phyloP scores from a whole-genome alignment of 2,113 vertebrate genomes.

The Gadus macrocephalus region DNA sequence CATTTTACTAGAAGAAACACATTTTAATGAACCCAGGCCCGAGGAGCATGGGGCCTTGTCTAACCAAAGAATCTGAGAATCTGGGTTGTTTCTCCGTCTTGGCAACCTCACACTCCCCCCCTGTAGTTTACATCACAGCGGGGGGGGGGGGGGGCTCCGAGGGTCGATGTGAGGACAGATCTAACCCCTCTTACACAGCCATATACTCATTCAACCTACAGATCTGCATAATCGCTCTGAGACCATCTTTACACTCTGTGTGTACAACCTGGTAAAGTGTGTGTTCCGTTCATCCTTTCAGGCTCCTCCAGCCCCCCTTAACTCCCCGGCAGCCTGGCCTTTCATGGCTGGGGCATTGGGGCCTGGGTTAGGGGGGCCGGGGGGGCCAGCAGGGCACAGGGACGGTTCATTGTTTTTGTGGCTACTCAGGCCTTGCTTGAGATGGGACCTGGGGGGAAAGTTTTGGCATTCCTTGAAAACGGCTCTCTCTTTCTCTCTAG shows the following conservation, averaged over 20 bases:
- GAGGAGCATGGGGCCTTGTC: too few relatives aligned
- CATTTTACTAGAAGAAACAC: too few relatives aligned
- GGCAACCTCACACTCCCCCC: slow-evolving; percentile 41
- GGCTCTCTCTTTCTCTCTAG: slow-evolving; percentile 17
- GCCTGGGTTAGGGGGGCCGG: slow-evolving; percentile 24
- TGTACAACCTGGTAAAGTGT: neutral
- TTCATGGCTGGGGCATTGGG: slow-evolving; percentile 25
- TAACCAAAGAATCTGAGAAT: too few relatives aligned
- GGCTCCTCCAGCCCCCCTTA: slow-evolving; percentile 11
- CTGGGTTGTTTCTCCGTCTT: slow-evolving; percentile 18
- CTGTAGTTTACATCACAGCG: slow-evolving; percentile 39
- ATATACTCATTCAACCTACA: neutral
- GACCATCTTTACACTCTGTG: neutral
- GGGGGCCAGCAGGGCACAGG: slow-evolving; percentile 4
- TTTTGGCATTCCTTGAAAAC: slow-evolving; percentile 46
- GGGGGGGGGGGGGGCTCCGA: neutral
- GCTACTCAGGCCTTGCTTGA: slow-evolving; percentile 38
- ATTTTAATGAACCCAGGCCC: too few relatives aligned
- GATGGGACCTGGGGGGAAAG: slow-evolving; percentile 17
- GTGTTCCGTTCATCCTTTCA: neutral
- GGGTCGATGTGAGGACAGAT: neutral
- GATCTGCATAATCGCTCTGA: too few relatives aligned
- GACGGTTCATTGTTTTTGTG: slow-evolving; percentile 40
- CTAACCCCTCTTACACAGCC: neutral
- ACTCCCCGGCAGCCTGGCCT: slow-evolving; percentile 20